A percentile compares a stretch with the other conserved stretches of the same genome.
These are phyloP conservation scores for Labroides dimidiatus DNA, from an alignment of 2,797 vertebrate genomes.

Conservation along the genomic window DNA sequence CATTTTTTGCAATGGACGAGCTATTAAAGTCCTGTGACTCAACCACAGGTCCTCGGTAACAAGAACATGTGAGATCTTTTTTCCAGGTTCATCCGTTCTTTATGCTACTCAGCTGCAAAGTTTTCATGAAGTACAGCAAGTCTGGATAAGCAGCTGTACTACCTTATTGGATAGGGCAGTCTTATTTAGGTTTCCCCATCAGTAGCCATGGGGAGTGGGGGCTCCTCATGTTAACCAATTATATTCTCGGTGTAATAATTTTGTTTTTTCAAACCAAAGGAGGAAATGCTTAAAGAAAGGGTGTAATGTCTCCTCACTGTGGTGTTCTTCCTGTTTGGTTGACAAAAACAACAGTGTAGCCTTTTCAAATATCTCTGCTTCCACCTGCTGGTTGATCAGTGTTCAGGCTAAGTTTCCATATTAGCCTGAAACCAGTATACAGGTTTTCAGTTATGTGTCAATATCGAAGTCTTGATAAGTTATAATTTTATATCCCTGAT, in stretches of 20 bases:
- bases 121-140: conserved; percentile 12
- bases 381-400: conserved; percentile 68
- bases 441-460: conserved; percentile 13
- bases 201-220: not conserved
- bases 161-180: conserved; percentile 16
- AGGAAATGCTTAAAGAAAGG: conserved; percentile 31
- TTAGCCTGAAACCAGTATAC: conserved; percentile 1
- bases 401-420: conserved; percentile 1
- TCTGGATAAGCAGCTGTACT: conserved; percentile 14
- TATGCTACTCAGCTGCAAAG: not conserved
- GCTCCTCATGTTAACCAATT: conserved; percentile 3
- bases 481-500: conserved; percentile 42
- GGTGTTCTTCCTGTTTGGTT: conserved; percentile 6
- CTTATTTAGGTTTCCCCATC: conserved; percentile 5
- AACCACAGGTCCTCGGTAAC: conserved; percentile 43
- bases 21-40: conserved; percentile 38
- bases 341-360: conserved; percentile 5
- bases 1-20: conserved; percentile 40
- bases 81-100: conserved; percentile 11
- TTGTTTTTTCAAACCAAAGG: conserved; percentile 62
- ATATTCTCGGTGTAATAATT: conserved; percentile 25
- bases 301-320: conserved; percentile 20
- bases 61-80: conserved; percentile 14
- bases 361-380: conserved; percentile 50
- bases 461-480: conserved; percentile 34